Percentiles rank a stretch among this genome's conserved stretches.
phyloP scores from a whole-genome alignment of 2,797 vertebrate species.

The Nyctibius grandis region DNA sequence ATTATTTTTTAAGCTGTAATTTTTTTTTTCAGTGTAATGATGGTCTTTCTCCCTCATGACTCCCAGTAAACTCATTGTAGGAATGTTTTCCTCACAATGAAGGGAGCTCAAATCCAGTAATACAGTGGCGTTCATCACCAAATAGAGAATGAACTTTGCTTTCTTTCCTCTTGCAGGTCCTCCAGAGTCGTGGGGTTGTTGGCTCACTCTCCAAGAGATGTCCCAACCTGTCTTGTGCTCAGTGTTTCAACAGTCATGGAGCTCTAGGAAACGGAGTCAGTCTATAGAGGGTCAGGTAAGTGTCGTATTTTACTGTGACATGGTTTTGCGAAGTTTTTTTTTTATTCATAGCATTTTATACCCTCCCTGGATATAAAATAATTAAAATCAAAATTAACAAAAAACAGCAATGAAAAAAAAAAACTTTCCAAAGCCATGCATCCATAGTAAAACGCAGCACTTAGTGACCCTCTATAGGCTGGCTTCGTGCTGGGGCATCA shows the following conservation, averaged over 20 bases:
- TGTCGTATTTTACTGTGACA: constrained; percentile 64
- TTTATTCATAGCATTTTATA: constrained; percentile 44
- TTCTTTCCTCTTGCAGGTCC: constrained; percentile 56
- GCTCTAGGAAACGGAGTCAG: constrained; percentile 36
- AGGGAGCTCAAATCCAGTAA: not conserved
- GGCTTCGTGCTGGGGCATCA: constrained; percentile 56
- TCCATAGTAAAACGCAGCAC: constrained; percentile 58
- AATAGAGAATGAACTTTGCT: not conserved
- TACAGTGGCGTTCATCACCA: not conserved
- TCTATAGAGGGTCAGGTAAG: constrained; percentile 65
- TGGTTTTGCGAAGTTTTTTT: constrained; percentile 70
- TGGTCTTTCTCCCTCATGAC: not conserved
- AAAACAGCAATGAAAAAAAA: constrained; percentile 21
- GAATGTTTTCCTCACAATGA: not conserved
- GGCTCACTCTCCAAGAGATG: constrained; percentile 50
- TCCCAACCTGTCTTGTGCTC: constrained; percentile 29
- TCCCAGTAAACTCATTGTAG: not conserved
- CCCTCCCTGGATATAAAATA: constrained; percentile 40
- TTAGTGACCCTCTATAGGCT: constrained; percentile 58
- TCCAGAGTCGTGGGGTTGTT: constrained; percentile 32
- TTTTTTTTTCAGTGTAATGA: not conserved
- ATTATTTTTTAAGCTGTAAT: not conserved
- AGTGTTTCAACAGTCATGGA: constrained; percentile 11
- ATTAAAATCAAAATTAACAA: not conserved
- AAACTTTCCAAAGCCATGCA: constrained; percentile 70